Evolutionary conservation across 37 sponge, comb jelly and placozoan genomes (phyloP), one percentile per base, ranked within the genome.

Genomic region (Ianthella basta): DNA sequence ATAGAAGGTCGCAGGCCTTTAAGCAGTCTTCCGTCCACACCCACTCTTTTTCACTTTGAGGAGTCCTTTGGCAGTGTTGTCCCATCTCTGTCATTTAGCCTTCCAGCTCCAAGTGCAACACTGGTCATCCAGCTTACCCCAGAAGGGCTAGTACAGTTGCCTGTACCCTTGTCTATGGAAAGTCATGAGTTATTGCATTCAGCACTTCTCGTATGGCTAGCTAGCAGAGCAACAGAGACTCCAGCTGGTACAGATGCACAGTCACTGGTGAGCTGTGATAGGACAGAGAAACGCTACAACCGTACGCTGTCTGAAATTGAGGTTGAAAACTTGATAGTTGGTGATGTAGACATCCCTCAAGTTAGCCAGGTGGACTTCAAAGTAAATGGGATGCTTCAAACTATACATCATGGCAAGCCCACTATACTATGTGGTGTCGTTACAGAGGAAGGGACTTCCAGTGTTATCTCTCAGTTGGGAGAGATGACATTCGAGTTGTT

Each of bases 21-120:
- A 19, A 2, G 24, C 4, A 40, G 44, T 21, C 12, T 53, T 41
- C 78, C 78, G 0, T 21, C 38, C 40, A 41, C 78, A 10, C 54
- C 44, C 39, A 75, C 78, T 4, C 24, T 50, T 6, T 21, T 41
- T 36, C 54, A 75, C 54, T 39, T 53, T 39, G 78, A 75, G 25
- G 78, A 75, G 25, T 36, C 78, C n/a, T 75, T 75, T 75, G 78
- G 78, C n/a, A 39, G 24, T 50, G 25, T 44, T 14, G 20, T 75
- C 14, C 4, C 64, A 29, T 10, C 39, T 19, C 38, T 32, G 15
- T 50, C 53, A 4, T 12, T 16, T 36, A 15, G 24, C 78, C 25
- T n/a, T 18, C 8, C 44, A 10, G 10, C 54, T 21, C 78, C 78
- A 41, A 15, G 5, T 40, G 78, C 54, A 36, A 44, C 54, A n/a